Evolutionary conservation across 2,888 invertebrate species (phyloP).

Genomic region (Ariolimax columbianus): DNA sequence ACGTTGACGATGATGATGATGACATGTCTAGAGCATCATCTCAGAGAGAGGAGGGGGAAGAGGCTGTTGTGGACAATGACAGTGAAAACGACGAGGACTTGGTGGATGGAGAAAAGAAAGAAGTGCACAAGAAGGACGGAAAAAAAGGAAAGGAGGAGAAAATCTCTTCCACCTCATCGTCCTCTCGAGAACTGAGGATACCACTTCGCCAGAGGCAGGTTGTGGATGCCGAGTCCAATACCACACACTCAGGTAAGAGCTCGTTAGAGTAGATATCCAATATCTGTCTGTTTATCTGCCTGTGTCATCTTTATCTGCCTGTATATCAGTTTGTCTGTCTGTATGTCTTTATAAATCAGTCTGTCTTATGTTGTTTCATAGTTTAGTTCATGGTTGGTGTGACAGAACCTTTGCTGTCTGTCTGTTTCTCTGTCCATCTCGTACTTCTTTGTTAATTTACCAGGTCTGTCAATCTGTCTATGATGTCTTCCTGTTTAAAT

Average conservation of each 20-base stretch:
- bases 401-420: too few species aligned
- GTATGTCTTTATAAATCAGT: neutral
- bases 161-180: neutral
- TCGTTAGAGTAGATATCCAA: neutral
- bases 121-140: slow-evolving; percentile 48
- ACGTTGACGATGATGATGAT: slow-evolving; percentile 43
- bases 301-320: neutral
- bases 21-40: slow-evolving; percentile 40
- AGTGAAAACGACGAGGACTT: slow-evolving; percentile 37
- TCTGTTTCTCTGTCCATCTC: too few species aligned
- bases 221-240: slow-evolving; percentile 73
- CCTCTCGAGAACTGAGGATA: slow-evolving; percentile 51
- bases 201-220: slow-evolving; percentile 67
- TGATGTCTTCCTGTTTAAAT: neutral
- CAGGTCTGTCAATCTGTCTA: neutral
- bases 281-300: neutral
- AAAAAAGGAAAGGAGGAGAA: slow-evolving; percentile 18
- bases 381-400: too few species aligned
- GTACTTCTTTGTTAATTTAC: too few species aligned
- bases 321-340: neutral
- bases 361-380: too few species aligned
- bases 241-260: slow-evolving; percentile 69
- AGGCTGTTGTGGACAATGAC: slow-evolving; percentile 21
- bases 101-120: slow-evolving; percentile 46
- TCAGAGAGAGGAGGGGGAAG: slow-evolving; percentile 33